phyloP scores from a whole-genome alignment of 2,888 invertebrate genomes.

The Onthophagus sagittarius region DNA sequence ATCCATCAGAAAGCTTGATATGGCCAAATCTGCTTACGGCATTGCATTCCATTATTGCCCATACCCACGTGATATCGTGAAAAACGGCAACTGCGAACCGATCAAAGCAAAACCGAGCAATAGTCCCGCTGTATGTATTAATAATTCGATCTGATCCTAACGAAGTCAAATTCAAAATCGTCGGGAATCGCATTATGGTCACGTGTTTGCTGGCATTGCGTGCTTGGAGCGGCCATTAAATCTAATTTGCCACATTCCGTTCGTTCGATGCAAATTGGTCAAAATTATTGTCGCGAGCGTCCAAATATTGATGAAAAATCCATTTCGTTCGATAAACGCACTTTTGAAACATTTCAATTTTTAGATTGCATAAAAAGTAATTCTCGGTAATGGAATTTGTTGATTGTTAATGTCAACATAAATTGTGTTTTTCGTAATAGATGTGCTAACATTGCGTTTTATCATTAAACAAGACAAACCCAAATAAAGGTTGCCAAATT shows the following conservation, averaged over 20 bases:
- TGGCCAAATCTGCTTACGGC: background rate
- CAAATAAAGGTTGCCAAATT: too few species aligned
- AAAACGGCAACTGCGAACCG: background rate
- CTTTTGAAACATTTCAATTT: background rate
- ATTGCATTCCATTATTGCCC: background rate
- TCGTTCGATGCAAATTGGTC: background rate
- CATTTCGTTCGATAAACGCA: background rate
- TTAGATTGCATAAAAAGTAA: background rate
- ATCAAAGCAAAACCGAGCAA: background rate
- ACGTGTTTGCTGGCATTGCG: background rate
- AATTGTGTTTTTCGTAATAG: too few species aligned
- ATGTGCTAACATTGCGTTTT: too few species aligned
- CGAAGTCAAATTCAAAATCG: background rate
- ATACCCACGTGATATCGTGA: background rate
- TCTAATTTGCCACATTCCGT: background rate
- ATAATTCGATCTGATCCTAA: background rate
- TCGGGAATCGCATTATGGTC: background rate
- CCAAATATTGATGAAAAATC: background rate
- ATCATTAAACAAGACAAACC: too few species aligned
- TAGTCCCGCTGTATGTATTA: background rate
- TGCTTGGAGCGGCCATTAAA: background rate
- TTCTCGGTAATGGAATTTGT: background rate
- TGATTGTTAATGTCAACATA: too few species aligned
- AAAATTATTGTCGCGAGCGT: background rate
- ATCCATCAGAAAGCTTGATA: background rate